Percentiles rank a stretch among this genome's conserved stretches.
Conservation (phyloP, 2,113 vertebrate species). For the Miniopterus natalensis region DNA sequence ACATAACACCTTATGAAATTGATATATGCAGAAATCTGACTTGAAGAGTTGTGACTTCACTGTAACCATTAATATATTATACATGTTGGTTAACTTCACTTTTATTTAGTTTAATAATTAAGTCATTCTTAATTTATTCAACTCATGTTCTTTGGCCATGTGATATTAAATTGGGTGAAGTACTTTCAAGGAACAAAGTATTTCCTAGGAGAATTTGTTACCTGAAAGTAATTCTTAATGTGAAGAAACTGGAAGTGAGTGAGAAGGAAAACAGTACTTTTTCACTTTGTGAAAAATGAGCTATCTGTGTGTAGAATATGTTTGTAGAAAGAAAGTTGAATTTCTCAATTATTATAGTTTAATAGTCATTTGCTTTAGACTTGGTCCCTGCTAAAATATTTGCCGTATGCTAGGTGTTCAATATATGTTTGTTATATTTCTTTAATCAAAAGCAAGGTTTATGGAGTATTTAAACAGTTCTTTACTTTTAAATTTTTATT, state of each 20-base stretch:
- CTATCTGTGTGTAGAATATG: not conserved
- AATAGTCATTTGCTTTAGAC: constrained; percentile 40
- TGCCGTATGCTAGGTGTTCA: not conserved
- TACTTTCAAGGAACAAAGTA: constrained; percentile 12
- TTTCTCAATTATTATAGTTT: not conserved
- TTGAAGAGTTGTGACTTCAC: not conserved
- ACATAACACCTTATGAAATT: constrained; percentile 4
- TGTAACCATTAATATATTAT: not conserved
- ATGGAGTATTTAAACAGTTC: not conserved
- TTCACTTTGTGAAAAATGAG: constrained; percentile 8
- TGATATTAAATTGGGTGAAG: constrained; percentile 52
- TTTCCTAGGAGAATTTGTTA: constrained; percentile 30
- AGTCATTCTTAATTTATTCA: constrained; percentile 34
- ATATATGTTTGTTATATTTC: not conserved
- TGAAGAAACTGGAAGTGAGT: not conserved
- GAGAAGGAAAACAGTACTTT: not conserved
- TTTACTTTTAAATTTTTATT: not conserved
- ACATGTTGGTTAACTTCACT: not conserved
- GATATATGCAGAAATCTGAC: not conserved
- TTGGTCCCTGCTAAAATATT: not conserved
- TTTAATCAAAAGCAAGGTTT: constrained; percentile 2
- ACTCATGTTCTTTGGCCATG: not conserved
- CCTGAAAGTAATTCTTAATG: constrained; percentile 44
- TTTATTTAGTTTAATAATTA: constrained; percentile 4
- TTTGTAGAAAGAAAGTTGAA: constrained; percentile 3